Base-by-base conservation (phyloP, 2,888 invertebrate genomes). In the Amiota communis region DNA sequence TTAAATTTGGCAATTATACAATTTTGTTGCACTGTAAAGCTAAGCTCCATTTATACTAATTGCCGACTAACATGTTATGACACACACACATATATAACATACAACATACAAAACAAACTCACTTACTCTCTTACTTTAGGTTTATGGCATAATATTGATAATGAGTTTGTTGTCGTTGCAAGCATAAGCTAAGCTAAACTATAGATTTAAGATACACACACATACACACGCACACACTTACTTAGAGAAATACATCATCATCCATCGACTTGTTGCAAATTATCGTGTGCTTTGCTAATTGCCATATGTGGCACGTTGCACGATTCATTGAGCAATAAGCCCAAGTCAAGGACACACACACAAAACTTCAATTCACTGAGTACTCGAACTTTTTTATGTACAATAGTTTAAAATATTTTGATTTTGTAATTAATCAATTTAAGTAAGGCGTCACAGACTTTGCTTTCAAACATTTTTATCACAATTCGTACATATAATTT, bases 111-210 rank as follows among this genome's bases (percentile, higher is more conserved):
- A n/a, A 51, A n/a, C n/a, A n/a, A 2, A 51, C n/a, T 12, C 8
- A 51, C 53, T 51, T 36, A 36, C 36, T 36, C 8, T 36, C 36
- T 36, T 36, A 36, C 36, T 36, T 36, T 36, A n/a, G n/a, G 12
- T 51, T 51, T 51, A 51, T 51, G n/a, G 53, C 53, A 51, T 51
- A n/a, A n/a, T n/a, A n/a, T 13, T 51, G 53, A 51, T 76, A 76
- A 81, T 82, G 80, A 76, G 78, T 81, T 81, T 74, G 72, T 71
- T 61, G 71, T 71, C 69, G 76, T 76, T 78, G 82, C 36, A 36
- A 36, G 36, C 36, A 36, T 36, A 51, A 51, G 53, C 53, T 51
- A 51, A 51, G 12, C 83, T 51, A 51, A 51, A 6, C 83, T 83
- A 84, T 85, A 75, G 51, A 49, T 13, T n/a, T 11, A 47, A 12